phyloP scores from a whole-genome alignment of 2,113 vertebrate species.

The Oryzias melastigma region DNA sequence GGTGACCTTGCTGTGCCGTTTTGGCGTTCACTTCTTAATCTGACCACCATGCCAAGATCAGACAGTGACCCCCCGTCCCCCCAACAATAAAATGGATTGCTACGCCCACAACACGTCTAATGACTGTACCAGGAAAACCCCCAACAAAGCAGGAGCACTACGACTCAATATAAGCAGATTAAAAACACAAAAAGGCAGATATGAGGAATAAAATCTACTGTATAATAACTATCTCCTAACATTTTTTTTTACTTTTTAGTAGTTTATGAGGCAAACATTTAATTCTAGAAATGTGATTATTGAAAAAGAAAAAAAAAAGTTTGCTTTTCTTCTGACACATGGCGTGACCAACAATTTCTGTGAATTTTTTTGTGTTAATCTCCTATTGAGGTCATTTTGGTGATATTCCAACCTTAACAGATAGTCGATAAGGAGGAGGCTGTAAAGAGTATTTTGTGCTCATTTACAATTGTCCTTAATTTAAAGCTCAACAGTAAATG shows the following conservation, averaged over 20 bases:
- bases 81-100: constrained; percentile 27
- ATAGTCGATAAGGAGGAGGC: neutral
- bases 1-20: constrained; percentile 46
- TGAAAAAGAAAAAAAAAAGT: too few species aligned
- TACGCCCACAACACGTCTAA: constrained; percentile 21
- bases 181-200: constrained; percentile 3
- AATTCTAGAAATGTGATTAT: too few species aligned
- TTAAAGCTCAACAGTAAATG: neutral
- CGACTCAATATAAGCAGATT: constrained; percentile 30
- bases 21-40: constrained; percentile 50
- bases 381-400: constrained; percentile 46
- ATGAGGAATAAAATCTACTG: too few species aligned
- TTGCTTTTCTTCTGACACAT: too few species aligned
- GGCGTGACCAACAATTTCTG: constrained; percentile 23
- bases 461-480: neutral
- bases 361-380: constrained; percentile 51
- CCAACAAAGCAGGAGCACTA: constrained; percentile 15
- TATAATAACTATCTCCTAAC: too few species aligned
- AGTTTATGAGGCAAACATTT: too few species aligned
- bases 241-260: too few species aligned
- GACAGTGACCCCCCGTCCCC: constrained; percentile 28
- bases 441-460: constrained; percentile 1
- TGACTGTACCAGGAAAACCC: constrained; percentile 13
- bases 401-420: constrained; percentile 8
- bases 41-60: constrained; percentile 37